A percentile compares a stretch with the other conserved stretches of the same genome.
These are phyloP conservation scores for Napeogenes sylphis DNA, from an alignment of 2,888 invertebrate genomes.

Conservation along the genomic window DNA sequence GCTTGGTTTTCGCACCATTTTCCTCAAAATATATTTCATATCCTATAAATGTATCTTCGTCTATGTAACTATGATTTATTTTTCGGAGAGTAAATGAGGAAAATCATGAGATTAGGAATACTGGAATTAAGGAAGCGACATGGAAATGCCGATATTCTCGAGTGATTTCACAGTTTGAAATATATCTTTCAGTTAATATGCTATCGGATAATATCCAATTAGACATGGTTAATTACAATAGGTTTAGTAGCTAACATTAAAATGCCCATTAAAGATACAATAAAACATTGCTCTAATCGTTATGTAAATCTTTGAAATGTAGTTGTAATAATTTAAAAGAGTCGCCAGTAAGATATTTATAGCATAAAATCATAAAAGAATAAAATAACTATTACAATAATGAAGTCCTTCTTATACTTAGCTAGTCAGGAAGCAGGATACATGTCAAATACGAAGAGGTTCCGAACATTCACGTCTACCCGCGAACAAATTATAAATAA, in stretches of 20 bases:
- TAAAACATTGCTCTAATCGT: no score
- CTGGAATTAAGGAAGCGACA: conserved; percentile 28
- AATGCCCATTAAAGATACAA: no score
- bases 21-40: conserved; percentile 19
- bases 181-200: conserved; percentile 36
- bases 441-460: no score
- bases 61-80: conserved; percentile 25
- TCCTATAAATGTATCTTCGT: conserved; percentile 20
- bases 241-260: conserved; percentile 24
- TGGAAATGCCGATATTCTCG: conserved; percentile 31
- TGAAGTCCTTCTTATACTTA: no score
- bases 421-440: no score
- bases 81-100: conserved; percentile 24
- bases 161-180: conserved; percentile 19
- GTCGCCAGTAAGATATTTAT: no score
- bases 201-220: conserved; percentile 44
- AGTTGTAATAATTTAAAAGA: no score
- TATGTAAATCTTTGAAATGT: no score
- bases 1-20: conserved; percentile 15
- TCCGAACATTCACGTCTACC: no score
- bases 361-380: no score
- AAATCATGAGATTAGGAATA: conserved; percentile 17
- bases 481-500: no score
- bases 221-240: conserved; percentile 36
- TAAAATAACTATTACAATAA: no score